Evolutionary conservation across 1,140 invertebrate genomes (phyloP), one percentile per base, ranked within the genome.

Genomic region (Tetraneura akinire): DNA sequence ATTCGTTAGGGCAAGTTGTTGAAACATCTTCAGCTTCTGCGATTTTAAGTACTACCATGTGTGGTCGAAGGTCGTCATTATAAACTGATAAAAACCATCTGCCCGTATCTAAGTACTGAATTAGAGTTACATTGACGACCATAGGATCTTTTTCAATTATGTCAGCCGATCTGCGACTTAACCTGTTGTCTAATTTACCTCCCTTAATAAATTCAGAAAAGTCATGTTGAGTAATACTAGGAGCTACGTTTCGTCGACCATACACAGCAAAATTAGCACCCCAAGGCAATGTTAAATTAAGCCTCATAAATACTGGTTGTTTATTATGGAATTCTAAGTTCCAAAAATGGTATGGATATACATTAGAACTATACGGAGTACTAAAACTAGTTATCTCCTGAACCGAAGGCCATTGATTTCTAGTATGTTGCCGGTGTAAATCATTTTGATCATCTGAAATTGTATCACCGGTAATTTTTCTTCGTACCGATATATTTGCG

Each of bases 61-160:
- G 92, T 23, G 93, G 89, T 82, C 93, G 90, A 11, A 95, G 87
- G 84, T 95, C 94, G 85, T 98, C 97, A 87, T 98, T 98, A 86
- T 97, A 98, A 80, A 98, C 90, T 6, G 94, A 94, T 47, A 98
- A 88, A 87, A 96, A 98, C 97, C 96, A 98, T 80, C 93, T 89
- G 9, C 97, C 97, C 16, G 92, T 93, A 84, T 97, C 95, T 81
- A 98, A 87, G 86, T 95, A 95, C 84, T 96, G 92, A 60, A 95
- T 87, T 80, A 96, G 88, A 76, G 92, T 94, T 16, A 95, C 92
- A 32, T 80, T 82, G 4, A 81, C 81, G 23, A 80, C 74, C 4
- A 68, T 14, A 16, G 76, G 53, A 55, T 81, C 76, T 21, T 53
- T 49, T 37, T 80, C 80, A 0, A 42, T 23, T 18, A 32, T 5